Base-by-base conservation (phyloP, 92 coral and sea anemone genomes). In the Scolanthus callimorphus region DNA sequence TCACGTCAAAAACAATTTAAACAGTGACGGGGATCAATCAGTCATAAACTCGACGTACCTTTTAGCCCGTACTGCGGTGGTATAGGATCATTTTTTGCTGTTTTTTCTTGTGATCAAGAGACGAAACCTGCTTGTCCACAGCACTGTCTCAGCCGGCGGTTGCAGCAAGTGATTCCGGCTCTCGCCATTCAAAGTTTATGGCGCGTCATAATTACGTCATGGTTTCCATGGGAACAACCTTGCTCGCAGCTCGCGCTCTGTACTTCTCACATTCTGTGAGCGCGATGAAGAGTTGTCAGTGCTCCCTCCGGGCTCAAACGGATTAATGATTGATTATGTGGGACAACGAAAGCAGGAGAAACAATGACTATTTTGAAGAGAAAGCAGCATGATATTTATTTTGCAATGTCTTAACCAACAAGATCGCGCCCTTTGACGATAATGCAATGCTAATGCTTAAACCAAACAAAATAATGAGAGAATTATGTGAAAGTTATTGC, bases 101-200 rank as follows among this genome's bases (percentile, higher is more conserved):
- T 4, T 11, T 20, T 46, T 4, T 46, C 11, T 11, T 9, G 52
- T 9, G 12, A 46, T 46, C 22, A 19, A 46, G 17, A 4, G 11
- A 10, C 8, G 52, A 45, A 39, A 68, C 31, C 46, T 55, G 60
- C 60, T 55, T 27, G 38, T 28, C 29, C 66, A 27, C 51, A 68
- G 56, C 26, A 46, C 57, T 57, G 30, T 8, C 66, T 21, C 52
- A 46, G 52, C 52, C 52, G 52, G 52, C 52, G 52, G 65, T 49
- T 54, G 55, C 63, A 67, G 53, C 63, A 55, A 56, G 65, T 68
- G 75, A 57, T 68, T 68, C 50, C 44, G 72, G 67, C 71, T 55
- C 63, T 76, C 96, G 96, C 96, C 96, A 87, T 83, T 87, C 96
- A 86, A 78, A 85, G 39, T 59, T 54, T 47, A 55, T 62, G 65